Evolutionary conservation across 2,888 invertebrate genomes (phyloP), one percentile per base, ranked within the genome.

Genomic region (Boloria selene): DNA sequence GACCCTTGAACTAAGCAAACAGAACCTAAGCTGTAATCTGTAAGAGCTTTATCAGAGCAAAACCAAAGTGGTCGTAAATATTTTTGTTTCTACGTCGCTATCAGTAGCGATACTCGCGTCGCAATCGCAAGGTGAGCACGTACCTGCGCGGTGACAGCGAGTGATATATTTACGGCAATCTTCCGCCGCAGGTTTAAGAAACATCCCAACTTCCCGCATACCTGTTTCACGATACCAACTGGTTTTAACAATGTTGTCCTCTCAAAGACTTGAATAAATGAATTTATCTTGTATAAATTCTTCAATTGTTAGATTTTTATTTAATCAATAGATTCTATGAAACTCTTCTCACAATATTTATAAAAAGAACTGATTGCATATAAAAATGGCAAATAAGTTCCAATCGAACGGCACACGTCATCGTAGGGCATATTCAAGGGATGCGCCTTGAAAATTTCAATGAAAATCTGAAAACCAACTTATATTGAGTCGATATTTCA

Each of bases 91-190:
- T 44, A 61, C 38, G 56, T 26, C 47, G 58, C 58, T 65, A 69
- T 22, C 22, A 22, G 68, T 65, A 71, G 72, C 52, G 62, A 45
- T 52, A 53, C 64, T 45, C 45, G 64, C 58, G 47, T 59, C 52
- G 67, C 63, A 68, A 67, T 67, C 70, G 70, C 70, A 76, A 80
- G 77, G 79, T 79, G 74, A 75, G 76, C 77, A 78, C 79, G 79
- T 79, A 77, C 73, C 73, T 72, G 71, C 73, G 78, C 72, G 78
- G 78, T 77, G 81, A 80, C 82, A 81, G 75, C 75, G 69, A 73
- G 77, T 83, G 81, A 84, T 81, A 82, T 82, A 84, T 84, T 80
- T 81, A 81, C 78, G 79, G 74, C 79, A 79, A 82, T 79, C 79
- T 79, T 75, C 75, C 73, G 72, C 72, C 72, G 70, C 70, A 72